Percentiles rank a stretch among this genome's conserved stretches.
phyloP scores from a whole-genome alignment of 2,113 vertebrate species.

The Sciurus niger region DNA sequence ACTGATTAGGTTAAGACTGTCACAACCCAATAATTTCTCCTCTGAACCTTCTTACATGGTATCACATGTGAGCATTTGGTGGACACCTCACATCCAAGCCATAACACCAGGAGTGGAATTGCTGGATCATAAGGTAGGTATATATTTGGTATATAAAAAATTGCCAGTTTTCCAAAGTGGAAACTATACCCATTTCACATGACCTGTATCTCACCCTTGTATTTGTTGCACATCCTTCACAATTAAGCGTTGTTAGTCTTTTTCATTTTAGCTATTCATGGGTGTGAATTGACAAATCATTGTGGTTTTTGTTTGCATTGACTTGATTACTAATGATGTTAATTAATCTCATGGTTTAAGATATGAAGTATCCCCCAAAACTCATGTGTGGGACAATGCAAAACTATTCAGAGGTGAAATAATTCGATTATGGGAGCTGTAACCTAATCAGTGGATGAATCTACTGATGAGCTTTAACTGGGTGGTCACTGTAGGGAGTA shows the following conservation, averaged over 20 bases:
- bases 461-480: too few species aligned
- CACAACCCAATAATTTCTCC: too few species aligned
- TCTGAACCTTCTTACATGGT: too few species aligned
- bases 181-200: neutral
- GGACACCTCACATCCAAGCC: too few species aligned
- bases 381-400: too few species aligned
- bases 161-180: neutral
- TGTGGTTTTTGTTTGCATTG: neutral
- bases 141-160: neutral
- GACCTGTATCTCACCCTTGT: neutral
- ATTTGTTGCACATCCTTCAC: neutral
- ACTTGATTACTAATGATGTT: neutral
- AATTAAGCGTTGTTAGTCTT: neutral
- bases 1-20: too few species aligned
- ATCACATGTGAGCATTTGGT: too few species aligned
- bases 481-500: too few species aligned
- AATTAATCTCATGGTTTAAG: neutral
- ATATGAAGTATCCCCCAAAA: too few species aligned
- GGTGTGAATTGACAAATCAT: neutral
- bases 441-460: too few species aligned
- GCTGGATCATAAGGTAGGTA: neutral
- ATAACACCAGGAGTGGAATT: neutral
- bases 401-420: too few species aligned
- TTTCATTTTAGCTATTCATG: constrained; percentile 6
- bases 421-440: too few species aligned